Base-by-base conservation (phyloP, 64 coral and sea anemone genomes). In the Stichodactyla mertensii region DNA sequence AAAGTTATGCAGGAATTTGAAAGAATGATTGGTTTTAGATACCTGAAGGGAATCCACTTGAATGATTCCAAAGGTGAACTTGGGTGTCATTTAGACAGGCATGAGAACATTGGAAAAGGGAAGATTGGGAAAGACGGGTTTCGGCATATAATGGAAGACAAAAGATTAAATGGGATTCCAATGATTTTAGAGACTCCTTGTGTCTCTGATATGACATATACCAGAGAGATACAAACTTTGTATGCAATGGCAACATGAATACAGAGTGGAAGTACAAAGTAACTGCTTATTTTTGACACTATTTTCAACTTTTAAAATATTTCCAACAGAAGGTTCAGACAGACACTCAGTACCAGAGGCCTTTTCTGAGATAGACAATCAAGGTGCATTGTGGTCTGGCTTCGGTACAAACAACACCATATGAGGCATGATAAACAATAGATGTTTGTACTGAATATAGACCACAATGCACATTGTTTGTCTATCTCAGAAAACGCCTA, bases 171-270 rank as follows among this genome's bases (percentile, higher is more conserved):
- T 86, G 95, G 92, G 13, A 92, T 98, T 45, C 95, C 95, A 15
- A 98, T 98, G 89, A 89, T 98, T 36, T 70, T 98, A 55, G 95
- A 98, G 45, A 98, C 95, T n/a, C 95, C 95, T 18, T 92, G 90
- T 89, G 58, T 55, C 11, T 24, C 87, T 74, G 89, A 88, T 83
- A 69, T 87, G 59, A 92, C 87, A 80, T 98, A 98, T 82, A 23
- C 82, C 31, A 94, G 87, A 64, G 95, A 98, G 62, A 94, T 98
- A 7, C 85, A 89, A 55, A 77, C 86, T 36, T 80, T 98, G 20
- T 89, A 94, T 64, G 84, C 92, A 4, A 89, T 98, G 70, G 53
- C 82, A 52, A 82, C 79, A 23, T 87, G 52, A 96, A 57, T 51
- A 52, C 69, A 26, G 9, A 27, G 69, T 10, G 10, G 92, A 90